Percentiles rank a stretch among this genome's conserved stretches.
phyloP scores from a whole-genome alignment of 2,888 invertebrate species.

The Drosophila kambysellisi region DNA sequence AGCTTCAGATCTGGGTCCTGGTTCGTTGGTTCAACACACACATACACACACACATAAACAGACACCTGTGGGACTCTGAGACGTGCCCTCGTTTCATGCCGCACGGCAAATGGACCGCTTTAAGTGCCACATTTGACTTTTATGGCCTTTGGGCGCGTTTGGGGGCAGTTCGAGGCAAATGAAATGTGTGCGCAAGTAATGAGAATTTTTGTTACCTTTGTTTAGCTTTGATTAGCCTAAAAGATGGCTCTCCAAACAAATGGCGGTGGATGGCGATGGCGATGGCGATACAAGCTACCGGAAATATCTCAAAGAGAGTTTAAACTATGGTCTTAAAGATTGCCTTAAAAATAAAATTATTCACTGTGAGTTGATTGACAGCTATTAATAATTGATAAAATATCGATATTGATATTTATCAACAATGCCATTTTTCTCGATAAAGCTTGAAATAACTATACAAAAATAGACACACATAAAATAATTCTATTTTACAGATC shows the following conservation, averaged over 20 bases:
- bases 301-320: background rate
- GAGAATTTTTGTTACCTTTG: constrained; percentile 64
- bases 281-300: background rate
- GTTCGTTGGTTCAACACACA: background rate
- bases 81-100: constrained; percentile 43
- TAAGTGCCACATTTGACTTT: constrained; percentile 77
- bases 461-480: background rate
- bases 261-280: constrained; percentile 10
- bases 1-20: constrained; percentile 38
- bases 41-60: constrained; percentile 11
- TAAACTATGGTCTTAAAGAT: background rate
- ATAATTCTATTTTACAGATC: background rate
- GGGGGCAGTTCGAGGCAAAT: constrained; percentile 41
- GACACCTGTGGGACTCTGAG: constrained; percentile 69
- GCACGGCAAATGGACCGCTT: constrained; percentile 68
- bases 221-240: constrained; percentile 72
- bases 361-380: background rate
- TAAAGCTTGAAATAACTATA: no score
- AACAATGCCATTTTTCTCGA: no score
- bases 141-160: constrained; percentile 59
- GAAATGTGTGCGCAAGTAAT: constrained; percentile 69
- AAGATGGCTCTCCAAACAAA: constrained; percentile 45
- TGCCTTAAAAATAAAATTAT: background rate
- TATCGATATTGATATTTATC: background rate
- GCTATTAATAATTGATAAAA: background rate